These are phyloP conservation scores for Smutsia gigantea DNA, from an alignment of 2,797 vertebrate species.

Conservation along the genomic window DNA sequence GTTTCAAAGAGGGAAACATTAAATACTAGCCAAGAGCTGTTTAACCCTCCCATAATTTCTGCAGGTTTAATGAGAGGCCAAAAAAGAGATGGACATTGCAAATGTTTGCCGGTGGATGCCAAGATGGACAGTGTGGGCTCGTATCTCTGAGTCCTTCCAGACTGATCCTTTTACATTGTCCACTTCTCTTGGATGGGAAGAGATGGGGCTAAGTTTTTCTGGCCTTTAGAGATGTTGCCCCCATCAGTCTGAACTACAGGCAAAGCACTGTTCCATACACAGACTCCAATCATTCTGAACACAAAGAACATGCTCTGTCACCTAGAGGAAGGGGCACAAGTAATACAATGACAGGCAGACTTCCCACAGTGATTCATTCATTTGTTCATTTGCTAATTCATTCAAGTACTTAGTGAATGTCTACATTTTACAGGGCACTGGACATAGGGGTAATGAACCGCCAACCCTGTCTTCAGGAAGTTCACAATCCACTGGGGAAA, in stretches of 20 bases:
- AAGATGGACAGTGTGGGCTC: background rate
- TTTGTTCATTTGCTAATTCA: background rate
- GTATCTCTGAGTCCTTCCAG: background rate
- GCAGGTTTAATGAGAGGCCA: constrained; percentile 40
- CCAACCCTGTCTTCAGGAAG: background rate
- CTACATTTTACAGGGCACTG: background rate
- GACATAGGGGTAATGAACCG: background rate
- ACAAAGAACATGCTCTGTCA: background rate
- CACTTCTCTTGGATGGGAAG: background rate
- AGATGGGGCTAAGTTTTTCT: background rate
- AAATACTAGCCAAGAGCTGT: constrained; percentile 17
- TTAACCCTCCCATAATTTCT: constrained; percentile 9
- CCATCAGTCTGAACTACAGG: background rate
- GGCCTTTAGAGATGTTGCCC: background rate
- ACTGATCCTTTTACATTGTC: background rate
- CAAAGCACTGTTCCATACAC: background rate
- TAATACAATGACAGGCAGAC: background rate
- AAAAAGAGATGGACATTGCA: background rate
- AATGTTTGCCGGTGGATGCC: background rate
- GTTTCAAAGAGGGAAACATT: constrained; percentile 13
- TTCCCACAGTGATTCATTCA: background rate
- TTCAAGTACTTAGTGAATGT: background rate
- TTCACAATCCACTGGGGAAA: background rate
- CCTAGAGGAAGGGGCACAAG: background rate
- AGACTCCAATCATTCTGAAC: background rate